Percentiles rank a stretch among this genome's conserved stretches.
Conservation (phyloP, 2,113 vertebrate species). For the Natator depressus region DNA sequence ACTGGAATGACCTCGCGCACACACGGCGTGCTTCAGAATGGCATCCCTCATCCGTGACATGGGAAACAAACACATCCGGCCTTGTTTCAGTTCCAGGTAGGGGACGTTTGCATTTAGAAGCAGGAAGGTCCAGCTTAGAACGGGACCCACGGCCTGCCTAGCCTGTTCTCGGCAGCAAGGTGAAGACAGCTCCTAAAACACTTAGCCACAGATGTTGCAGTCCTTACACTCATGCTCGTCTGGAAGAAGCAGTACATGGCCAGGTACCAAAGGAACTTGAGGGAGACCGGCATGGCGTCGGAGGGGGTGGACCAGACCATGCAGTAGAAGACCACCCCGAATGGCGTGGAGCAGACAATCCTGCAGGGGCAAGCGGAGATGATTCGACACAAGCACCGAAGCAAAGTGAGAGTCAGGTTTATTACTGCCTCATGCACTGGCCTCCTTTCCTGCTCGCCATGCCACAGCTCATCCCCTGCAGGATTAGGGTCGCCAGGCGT, state of each 20-base stretch:
- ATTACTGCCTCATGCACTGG: not conserved
- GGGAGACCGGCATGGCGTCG: conserved; percentile 12
- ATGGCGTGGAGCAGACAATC: conserved; percentile 74
- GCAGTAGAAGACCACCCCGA: conserved; percentile 73
- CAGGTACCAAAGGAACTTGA: conserved; percentile 80
- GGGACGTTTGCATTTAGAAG: not conserved
- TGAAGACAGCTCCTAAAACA: not conserved
- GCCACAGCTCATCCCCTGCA: not conserved
- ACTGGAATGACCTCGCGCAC: too few relatives aligned
- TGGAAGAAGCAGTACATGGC: conserved; percentile 78
- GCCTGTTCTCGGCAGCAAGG: not conserved
- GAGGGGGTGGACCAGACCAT: conserved; percentile 78
- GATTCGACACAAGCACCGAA: not conserved
- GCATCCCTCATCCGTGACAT: not conserved
- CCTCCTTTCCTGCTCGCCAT: not conserved
- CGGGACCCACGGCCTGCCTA: not conserved
- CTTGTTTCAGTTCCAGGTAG: not conserved
- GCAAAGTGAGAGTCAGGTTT: not conserved
- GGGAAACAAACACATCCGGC: not conserved
- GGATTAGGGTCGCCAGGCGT: not conserved
- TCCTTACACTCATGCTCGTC: conserved; percentile 82
- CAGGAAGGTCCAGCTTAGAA: not conserved
- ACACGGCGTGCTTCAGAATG: not conserved
- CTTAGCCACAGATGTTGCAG: not conserved
- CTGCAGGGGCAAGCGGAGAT: conserved; percentile 34